A percentile compares a stretch with the other conserved stretches of the same genome.
phyloP scores from a whole-genome alignment of 37 sponge, comb jelly and placozoan genomes.

The Cliona cf. orientalis region DNA sequence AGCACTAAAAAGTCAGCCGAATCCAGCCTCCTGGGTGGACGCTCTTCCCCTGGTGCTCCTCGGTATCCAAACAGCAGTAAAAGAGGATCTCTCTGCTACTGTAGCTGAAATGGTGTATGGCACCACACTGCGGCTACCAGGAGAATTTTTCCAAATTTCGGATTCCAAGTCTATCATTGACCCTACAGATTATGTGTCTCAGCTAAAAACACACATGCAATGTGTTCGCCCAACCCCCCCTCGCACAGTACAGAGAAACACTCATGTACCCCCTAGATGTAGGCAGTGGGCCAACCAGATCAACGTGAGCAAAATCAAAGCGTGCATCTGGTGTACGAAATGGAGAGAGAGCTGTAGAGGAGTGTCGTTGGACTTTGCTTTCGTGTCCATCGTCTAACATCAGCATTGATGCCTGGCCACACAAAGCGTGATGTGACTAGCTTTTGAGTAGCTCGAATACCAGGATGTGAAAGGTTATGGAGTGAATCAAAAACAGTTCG shows the following conservation, averaged over 20 bases:
- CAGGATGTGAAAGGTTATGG: conserved; percentile 61
- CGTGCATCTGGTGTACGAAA: conserved; percentile 49
- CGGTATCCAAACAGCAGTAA: conserved; percentile 69
- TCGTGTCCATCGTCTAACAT: conserved; percentile 57
- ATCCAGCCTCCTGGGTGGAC: conserved; percentile 60
- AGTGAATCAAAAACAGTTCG: conserved; percentile 59
- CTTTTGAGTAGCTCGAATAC: conserved; percentile 60
- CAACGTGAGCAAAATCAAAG: conserved; percentile 60
- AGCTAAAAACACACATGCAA: conserved; percentile 45
- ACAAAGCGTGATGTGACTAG: conserved; percentile 60
- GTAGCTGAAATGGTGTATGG: conserved; percentile 81
- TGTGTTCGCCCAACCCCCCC: conserved; percentile 19
- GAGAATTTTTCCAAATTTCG: conserved; percentile 62
- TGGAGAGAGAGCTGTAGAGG: conserved; percentile 31
- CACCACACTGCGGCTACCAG: conserved; percentile 73
- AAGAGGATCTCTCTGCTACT: conserved; percentile 60
- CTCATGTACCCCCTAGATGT: too few species aligned
- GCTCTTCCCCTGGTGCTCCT: conserved; percentile 62
- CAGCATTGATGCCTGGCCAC: conserved; percentile 76
- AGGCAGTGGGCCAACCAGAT: conserved; percentile 73
- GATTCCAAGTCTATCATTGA: conserved; percentile 14
- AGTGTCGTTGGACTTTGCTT: conserved; percentile 55
- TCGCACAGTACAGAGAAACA: conserved; percentile 9
- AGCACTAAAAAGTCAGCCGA: conserved; percentile 41
- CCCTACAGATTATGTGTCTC: conserved; percentile 29